Percentiles rank a stretch among this genome's conserved stretches.
Evolutionary conservation across 1,140 invertebrate species (phyloP).

Genomic region (Sweltsa coloradensis): DNA sequence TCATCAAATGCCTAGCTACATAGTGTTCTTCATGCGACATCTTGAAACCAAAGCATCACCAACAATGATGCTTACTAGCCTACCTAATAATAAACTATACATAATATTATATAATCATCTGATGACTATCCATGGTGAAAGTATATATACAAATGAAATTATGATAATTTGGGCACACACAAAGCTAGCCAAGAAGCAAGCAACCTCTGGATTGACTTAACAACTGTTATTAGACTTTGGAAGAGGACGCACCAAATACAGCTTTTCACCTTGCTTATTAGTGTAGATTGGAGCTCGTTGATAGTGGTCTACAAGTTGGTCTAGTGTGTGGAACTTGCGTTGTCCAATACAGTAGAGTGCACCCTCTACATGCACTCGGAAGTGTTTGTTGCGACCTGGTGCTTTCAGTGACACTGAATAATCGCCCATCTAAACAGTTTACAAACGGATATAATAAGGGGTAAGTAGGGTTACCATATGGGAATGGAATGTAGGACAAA

Average conservation of each 20-base stretch:
- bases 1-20: no score
- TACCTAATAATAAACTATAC: no score
- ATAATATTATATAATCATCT: no score
- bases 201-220: no score
- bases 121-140: no score
- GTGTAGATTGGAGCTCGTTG: constrained; percentile 97
- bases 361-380: constrained; percentile 93
- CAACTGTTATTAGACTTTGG: constrained; percentile 29
- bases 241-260: constrained; percentile 79
- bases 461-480: not conserved
- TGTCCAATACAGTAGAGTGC: constrained; percentile 93
- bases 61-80: no score
- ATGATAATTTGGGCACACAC: no score
- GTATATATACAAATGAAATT: no score
- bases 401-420: constrained; percentile 98
- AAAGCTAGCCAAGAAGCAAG: no score
- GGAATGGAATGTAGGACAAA: no score
- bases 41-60: no score
- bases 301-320: constrained; percentile 97
- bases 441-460: constrained; percentile 19
- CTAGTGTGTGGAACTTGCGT: constrained; percentile 89
- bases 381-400: constrained; percentile 95
- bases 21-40: no score
- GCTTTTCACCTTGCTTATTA: constrained; percentile 86
- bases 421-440: constrained; percentile 91